These are phyloP conservation scores for Nipponacmea schrenckii DNA, from an alignment of 2,888 invertebrate genomes.

Conservation along the genomic window DNA sequence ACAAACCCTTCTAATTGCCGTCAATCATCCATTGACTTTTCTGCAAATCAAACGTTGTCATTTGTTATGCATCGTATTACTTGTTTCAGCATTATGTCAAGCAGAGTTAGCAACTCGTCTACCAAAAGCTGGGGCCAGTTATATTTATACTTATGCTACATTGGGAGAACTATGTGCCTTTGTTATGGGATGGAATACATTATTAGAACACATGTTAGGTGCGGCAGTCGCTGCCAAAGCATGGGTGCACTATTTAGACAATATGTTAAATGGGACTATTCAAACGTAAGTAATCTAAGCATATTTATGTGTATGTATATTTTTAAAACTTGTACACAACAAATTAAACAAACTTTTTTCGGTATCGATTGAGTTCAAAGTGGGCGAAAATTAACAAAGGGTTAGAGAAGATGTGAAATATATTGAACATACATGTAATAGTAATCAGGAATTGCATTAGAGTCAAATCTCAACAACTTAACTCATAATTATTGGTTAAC, in stretches of 20 bases:
- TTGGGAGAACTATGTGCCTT: constrained; percentile 63
- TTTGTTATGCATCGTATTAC: too few relatives aligned
- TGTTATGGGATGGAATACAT: constrained; percentile 62
- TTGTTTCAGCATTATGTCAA: constrained; percentile 56
- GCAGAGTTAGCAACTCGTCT: constrained; percentile 60
- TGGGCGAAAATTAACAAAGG: too few relatives aligned
- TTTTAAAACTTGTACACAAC: not conserved
- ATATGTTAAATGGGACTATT: constrained; percentile 58
- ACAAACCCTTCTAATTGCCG: too few relatives aligned
- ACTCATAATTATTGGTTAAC: too few relatives aligned
- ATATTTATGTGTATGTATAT: not conserved
- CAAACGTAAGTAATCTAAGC: constrained; percentile 37
- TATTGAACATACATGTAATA: too few relatives aligned
- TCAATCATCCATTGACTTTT: too few relatives aligned
- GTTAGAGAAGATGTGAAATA: too few relatives aligned
- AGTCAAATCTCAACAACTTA: too few relatives aligned
- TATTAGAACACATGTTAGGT: constrained; percentile 59
- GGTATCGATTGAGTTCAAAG: too few relatives aligned
- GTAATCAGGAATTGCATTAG: too few relatives aligned
- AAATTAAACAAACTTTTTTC: too few relatives aligned
- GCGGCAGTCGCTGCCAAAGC: constrained; percentile 62
- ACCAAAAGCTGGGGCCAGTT: constrained; percentile 60
- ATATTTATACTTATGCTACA: constrained; percentile 61
- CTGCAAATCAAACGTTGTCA: too few relatives aligned
- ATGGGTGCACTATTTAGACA: constrained; percentile 62